A percentile compares a stretch with the other conserved stretches of the same genome.
These are phyloP conservation scores for Dexiosoma caninum DNA, from an alignment of 2,888 invertebrate species.

Conservation along the genomic window DNA sequence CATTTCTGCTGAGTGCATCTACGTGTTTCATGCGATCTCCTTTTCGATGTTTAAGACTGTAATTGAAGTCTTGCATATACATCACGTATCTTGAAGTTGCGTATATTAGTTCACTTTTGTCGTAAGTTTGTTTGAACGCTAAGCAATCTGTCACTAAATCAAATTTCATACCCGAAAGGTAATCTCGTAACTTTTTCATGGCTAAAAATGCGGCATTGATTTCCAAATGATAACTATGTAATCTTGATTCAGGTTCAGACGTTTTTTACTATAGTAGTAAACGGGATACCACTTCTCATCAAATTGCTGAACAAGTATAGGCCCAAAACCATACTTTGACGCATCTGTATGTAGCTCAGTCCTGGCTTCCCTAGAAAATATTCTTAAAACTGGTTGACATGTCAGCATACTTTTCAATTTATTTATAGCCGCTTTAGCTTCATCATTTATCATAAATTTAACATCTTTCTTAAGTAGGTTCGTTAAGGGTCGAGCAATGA, in stretches of 20 bases:
- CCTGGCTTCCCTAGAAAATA: no score
- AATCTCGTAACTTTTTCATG: slow-evolving; percentile 65
- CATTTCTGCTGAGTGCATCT: no score
- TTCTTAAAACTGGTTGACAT: no score
- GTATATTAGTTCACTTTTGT: slow-evolving; percentile 41
- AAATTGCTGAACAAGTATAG: slow-evolving; percentile 50
- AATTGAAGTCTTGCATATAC: slow-evolving; percentile 63
- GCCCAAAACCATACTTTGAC: slow-evolving; percentile 58
- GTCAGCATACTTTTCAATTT: no score
- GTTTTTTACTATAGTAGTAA: slow-evolving; percentile 44
- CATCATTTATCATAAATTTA: slow-evolving; percentile 6
- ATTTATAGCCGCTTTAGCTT: slow-evolving; percentile 31
- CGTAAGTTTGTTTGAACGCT: slow-evolving; percentile 37
- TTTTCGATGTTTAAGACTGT: no score
- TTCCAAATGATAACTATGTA: slow-evolving; percentile 65
- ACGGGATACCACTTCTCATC: slow-evolving; percentile 60
- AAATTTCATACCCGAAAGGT: slow-evolving; percentile 62
- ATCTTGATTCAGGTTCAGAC: no score
- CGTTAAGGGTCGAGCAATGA: no score
- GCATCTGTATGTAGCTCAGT: no score
- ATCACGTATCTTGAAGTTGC: slow-evolving; percentile 61
- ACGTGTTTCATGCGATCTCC: no score
- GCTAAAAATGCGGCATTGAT: slow-evolving; percentile 62
- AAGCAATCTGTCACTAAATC: no score
- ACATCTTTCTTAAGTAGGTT: no score